These are phyloP conservation scores for human DNA, from an alignment of 2,113 vertebrate genomes.

Conservation along the genomic window GRCh38 chr22:27423501-27424000, in stretches of 20 bases:
- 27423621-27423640: background rate
- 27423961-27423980: conserved; percentile 77
- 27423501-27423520: background rate
- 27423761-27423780: background rate
- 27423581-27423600: background rate
- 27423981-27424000: conserved; percentile 71
- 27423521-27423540: background rate
- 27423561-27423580: background rate
- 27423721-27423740: background rate
- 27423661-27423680: background rate
- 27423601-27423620: background rate
- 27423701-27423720: background rate
- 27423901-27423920: conserved; percentile 75
- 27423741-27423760: background rate
- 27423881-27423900: conserved; percentile 70
- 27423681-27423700: background rate
- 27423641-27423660: background rate
- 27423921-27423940: conserved; percentile 82
- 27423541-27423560: background rate
- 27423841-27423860: conserved; percentile 49
- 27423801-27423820: no score
- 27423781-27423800: background rate
- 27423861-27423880: conserved; percentile 60
- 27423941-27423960: conserved; percentile 86
- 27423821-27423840: background rate